Evolutionary conservation across 2,888 invertebrate species (phyloP), one percentile per base, ranked within the genome.

Genomic region (Lypha dubia): DNA sequence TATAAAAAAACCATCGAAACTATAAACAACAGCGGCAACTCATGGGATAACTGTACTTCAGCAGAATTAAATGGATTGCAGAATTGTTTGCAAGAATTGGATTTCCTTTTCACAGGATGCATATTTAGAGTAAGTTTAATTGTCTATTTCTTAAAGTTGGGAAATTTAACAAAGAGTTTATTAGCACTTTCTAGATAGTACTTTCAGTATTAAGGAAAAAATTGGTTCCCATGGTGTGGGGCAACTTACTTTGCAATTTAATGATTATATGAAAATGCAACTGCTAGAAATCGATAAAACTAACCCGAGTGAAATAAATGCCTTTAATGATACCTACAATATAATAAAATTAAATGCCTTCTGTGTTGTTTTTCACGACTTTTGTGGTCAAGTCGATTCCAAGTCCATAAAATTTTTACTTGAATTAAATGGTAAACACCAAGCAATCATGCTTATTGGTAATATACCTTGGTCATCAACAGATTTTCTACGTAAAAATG

Each of bases 381-480:
- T 97, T 70, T 98, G 97, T 93, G 95, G 97, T 62, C 94, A 94
- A 87, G 93, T 94, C 87, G 97, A 98, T 91, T 96, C 95, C 89
- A 97, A 96, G 91, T 91, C 95, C 58, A 94, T 96, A 71, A 96
- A 95, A 91, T 93, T 94, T 70, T 90, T 97, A 35, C 93, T 95
- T 88, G 98, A 98, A 87, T 91, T 95, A 5, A 96, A 97, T 91
- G 95, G 94, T 89, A 97, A 96, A 94, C 94, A 96, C 58, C 96
- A 96, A 86, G 96, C 96, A 41, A 95, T 98, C 79, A 95, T 95
- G 60, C 92, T 99, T 41, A 93, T 95, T 79, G 97, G 97, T 1
- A 96, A 96, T 89, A 93, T 96, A 17, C 91, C 97, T 73, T 98
- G 98, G 97, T 95, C 96, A 89, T 97, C 98, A 0, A 96, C 96